Percentiles rank a stretch among this genome's conserved stretches.
Conservation (phyloP, 2,797 vertebrate species). For the Melanotaenia trifasciata region DNA sequence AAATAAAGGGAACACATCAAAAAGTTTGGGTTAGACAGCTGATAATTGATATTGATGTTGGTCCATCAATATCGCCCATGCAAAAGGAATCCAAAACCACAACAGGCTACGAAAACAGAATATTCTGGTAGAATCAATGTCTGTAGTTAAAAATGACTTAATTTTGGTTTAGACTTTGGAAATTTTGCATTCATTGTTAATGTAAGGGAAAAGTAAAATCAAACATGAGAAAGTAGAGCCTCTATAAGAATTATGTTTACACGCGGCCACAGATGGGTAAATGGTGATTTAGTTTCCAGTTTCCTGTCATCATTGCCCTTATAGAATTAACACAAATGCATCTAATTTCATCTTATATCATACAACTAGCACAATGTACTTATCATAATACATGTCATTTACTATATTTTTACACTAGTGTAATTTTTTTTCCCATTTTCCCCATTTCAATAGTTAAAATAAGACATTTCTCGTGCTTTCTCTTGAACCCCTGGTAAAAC, state of each 20-base stretch:
- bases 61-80: neutral
- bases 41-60: neutral
- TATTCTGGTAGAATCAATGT: neutral
- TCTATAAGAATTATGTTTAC: neutral
- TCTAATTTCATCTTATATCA: neutral
- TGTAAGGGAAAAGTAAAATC: neutral
- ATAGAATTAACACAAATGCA: neutral
- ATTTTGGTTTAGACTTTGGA: neutral
- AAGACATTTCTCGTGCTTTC: neutral
- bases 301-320: neutral
- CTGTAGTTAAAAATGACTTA: neutral
- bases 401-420: neutral
- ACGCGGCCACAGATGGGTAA: neutral
- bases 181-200: neutral
- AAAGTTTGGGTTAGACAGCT: neutral
- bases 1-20: neutral
- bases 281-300: neutral
- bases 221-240: neutral
- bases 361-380: neutral
- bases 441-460: conserved; percentile 6
- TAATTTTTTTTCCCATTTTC: neutral
- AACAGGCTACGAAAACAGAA: neutral
- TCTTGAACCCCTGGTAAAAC: conserved; percentile 38
- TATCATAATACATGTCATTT: neutral
- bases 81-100: neutral